Evolutionary conservation across 2,797 vertebrate species (phyloP), one percentile per base, ranked within the genome.

Genomic region (Dromococcyx pavoninus): DNA sequence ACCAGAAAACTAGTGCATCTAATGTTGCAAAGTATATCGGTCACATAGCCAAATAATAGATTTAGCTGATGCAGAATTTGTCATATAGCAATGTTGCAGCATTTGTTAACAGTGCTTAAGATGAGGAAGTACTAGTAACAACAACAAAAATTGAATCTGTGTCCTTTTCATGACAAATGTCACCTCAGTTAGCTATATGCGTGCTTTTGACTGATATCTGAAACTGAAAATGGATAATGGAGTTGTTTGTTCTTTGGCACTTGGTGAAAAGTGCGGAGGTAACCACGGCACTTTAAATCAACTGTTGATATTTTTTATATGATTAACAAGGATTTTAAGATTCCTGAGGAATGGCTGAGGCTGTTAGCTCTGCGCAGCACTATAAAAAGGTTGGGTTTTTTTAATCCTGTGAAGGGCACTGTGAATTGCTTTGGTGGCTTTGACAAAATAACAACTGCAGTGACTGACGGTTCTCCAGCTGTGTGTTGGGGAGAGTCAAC

Each of bases 261-360:
- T 79, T 92, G 35, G 57, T 96, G 64, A 83, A 83, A 96, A 96
- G 51, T 66, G 61, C 35, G 87, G 66, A 96, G 65, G 78, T 91
- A 80, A 91, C 86, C 91, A 71, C 73, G 80, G 75, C 37, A 70
- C n/a, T 88, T 90, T 66, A 89, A 88, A 95, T 80, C 89, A 91
- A 86, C 77, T 51, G 78, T 94, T 83, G 67, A 57, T 96, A 56
- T 60, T 82, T 91, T 96, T 86, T 44, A 93, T 93, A 93, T 93
- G 95, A 97, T 97, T 97, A 97, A 96, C 95, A 97, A 94, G 89
- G 96, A 97, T 97, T 98, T 97, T 97, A 92, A 97, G 91, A 91
- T 91, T 95, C 93, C 53, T 88, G 91, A 97, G 97, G 80, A 96
- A 95, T 85, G 25, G 60, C 56, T 78, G 74, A 88, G 60, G 84